phyloP scores from a whole-genome alignment of 1,140 invertebrate genomes.

The Laupala kohalensis region DNA sequence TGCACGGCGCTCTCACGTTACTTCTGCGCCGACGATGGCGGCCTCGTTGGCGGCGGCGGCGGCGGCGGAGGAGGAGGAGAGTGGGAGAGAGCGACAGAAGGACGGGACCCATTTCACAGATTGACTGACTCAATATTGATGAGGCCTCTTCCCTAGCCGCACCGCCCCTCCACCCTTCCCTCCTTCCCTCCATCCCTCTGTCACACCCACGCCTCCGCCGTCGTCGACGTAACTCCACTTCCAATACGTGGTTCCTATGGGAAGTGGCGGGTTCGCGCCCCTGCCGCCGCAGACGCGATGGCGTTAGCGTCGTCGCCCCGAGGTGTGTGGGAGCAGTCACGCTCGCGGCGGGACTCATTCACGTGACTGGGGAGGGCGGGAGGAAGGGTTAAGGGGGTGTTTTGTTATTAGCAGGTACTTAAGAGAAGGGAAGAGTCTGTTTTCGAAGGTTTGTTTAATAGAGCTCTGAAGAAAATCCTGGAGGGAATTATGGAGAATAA shows the following conservation, averaged over 20 bases:
- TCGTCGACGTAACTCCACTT: neutral
- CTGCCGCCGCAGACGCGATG: too few relatives aligned
- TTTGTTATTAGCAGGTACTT: too few relatives aligned
- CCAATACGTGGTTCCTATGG: neutral
- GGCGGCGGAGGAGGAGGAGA: too few relatives aligned
- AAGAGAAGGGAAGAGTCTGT: too few relatives aligned
- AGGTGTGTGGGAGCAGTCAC: too few relatives aligned
- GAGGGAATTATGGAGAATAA: too few relatives aligned
- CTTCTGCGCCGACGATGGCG: neutral
- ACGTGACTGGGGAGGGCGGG: too few relatives aligned
- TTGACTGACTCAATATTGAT: neutral
- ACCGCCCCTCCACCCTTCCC: neutral
- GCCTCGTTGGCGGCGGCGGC: too few relatives aligned
- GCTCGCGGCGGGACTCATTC: too few relatives aligned
- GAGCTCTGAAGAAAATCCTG: too few relatives aligned
- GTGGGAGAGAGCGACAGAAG: neutral
- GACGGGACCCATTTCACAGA: neutral
- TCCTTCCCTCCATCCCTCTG: neutral
- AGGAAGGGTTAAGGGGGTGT: too few relatives aligned
- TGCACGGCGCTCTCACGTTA: neutral
- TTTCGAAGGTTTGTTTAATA: too few relatives aligned
- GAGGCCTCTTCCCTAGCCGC: neutral
- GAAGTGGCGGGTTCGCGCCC: neutral
- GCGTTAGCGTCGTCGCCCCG: neutral
- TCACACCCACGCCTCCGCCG: neutral